These are phyloP conservation scores for Escarpia spicata DNA, from an alignment of 2,888 invertebrate species.

Conservation along the genomic window DNA sequence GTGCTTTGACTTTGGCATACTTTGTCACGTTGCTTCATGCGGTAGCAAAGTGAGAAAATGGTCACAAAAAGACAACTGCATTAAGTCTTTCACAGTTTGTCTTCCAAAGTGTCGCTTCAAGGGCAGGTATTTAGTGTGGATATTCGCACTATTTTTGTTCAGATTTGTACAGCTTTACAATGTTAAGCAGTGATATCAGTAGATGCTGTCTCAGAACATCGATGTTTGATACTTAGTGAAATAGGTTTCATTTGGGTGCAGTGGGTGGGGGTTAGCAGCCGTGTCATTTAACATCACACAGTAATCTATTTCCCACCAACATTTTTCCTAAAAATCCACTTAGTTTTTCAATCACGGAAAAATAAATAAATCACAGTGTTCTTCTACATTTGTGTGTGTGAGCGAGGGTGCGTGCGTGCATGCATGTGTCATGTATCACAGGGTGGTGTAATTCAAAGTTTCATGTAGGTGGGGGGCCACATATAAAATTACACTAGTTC, in stretches of 20 bases:
- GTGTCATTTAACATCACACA: no score
- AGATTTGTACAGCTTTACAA: not conserved
- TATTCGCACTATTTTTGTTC: not conserved
- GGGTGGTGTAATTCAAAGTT: not conserved
- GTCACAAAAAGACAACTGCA: not conserved
- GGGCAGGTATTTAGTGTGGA: not conserved
- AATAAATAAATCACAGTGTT: no score
- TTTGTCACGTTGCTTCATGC: not conserved
- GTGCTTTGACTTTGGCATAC: not conserved
- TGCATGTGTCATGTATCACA: not conserved
- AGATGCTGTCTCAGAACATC: not conserved
- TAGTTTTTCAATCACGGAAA: no score
- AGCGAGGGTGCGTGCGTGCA: not conserved
- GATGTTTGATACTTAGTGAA: not conserved
- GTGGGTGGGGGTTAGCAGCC: no score
- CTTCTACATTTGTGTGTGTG: no score
- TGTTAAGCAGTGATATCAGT: not conserved
- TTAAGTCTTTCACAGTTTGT: not conserved
- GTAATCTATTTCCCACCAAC: no score
- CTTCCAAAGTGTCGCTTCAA: not conserved
- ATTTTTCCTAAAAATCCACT: no score
- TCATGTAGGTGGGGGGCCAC: not conserved
- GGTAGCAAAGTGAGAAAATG: not conserved
- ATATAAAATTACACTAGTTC: not conserved
- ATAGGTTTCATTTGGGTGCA: not conserved